Evolutionary conservation across 2,113 vertebrate species (phyloP), one percentile per base, ranked within the genome.

Genomic region (Ctenomys sociabilis): DNA sequence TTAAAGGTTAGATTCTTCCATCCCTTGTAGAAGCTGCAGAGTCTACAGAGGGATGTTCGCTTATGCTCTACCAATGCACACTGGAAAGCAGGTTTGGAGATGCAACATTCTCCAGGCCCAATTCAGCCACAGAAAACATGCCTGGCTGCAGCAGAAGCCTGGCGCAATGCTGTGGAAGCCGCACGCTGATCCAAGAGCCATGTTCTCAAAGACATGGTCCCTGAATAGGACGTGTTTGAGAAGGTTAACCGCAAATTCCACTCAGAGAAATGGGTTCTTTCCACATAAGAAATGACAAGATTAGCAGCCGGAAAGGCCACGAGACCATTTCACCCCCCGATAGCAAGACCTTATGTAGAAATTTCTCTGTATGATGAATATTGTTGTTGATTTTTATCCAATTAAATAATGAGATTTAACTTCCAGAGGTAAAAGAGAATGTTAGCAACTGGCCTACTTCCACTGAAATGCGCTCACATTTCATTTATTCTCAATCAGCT

Each of bases 61-160:
- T 98, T 98, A 97, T 96, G 95, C 95, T 98, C 95, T 97, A 97
- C 70, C 96, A 96, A 92, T 97, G 97, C 97, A 98, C 94, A 89
- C 78, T 97, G 97, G 96, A 98, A 98, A 98, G 98, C 98, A 98
- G 90, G 98, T 97, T 97, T 98, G 94, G 98, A 98, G 98, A 98
- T 98, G 98, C 98, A 98, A 98, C 98, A 98, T 99, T 99, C 98
- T 98, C 98, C 98, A 98, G 98, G 97, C 98, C 97, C 97, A 97
- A 97, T 97, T 98, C 97, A 98, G 98, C 98, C 95, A 72, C 98
- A 98, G 88, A 94, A 98, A 97, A 98, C 98, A 98, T 99, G 98
- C 98, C 98, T 98, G 97, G 97, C 98, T 98, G 95, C 81, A 98
- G 98, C 98, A 97, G 97, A 98, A 98, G 98, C 98, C 98, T 17